Percentiles rank a stretch among this genome's conserved stretches.
Evolutionary conservation across 2,888 invertebrate genomes (phyloP).

Genomic region (Harpalus rubripes): DNA sequence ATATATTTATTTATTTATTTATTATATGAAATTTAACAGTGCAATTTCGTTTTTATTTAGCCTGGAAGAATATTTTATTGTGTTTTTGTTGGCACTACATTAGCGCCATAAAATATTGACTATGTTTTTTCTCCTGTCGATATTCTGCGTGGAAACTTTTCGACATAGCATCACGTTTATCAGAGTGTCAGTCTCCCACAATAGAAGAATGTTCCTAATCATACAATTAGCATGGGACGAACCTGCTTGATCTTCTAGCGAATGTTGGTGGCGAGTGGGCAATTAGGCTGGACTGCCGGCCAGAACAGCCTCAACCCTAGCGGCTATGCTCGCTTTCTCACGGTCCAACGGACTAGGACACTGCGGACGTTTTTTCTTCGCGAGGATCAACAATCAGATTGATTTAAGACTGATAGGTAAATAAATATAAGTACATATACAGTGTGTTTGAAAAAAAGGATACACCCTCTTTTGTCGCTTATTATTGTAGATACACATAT

Average conservation of each 20-base stretch:
- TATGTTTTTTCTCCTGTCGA: not conserved
- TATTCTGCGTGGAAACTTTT: not conserved
- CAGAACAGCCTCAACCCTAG: not conserved
- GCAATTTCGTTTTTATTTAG: too few relatives aligned
- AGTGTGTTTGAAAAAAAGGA: too few relatives aligned
- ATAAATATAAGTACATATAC: too few relatives aligned
- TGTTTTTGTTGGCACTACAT: too few relatives aligned
- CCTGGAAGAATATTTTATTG: too few relatives aligned
- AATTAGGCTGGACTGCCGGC: slow-evolving; percentile 23
- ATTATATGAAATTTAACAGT: too few relatives aligned
- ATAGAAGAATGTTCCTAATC: slow-evolving; percentile 27
- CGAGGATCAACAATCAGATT: not conserved
- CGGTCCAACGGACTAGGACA: not conserved
- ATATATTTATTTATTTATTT: too few relatives aligned
- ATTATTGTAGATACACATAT: too few relatives aligned
- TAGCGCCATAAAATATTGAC: too few relatives aligned
- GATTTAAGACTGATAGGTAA: not conserved
- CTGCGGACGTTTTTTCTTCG: not conserved
- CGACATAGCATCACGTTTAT: not conserved
- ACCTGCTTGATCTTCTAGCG: not conserved
- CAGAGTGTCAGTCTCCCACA: slow-evolving; percentile 9
- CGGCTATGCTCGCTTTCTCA: slow-evolving; percentile 16
- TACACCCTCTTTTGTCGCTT: too few relatives aligned
- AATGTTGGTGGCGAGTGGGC: slow-evolving; percentile 28
- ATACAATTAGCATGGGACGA: slow-evolving; percentile 10